Evolutionary conservation across 2,888 invertebrate species (phyloP), one percentile per base, ranked within the genome.

Genomic region (Heteropelma amictum): DNA sequence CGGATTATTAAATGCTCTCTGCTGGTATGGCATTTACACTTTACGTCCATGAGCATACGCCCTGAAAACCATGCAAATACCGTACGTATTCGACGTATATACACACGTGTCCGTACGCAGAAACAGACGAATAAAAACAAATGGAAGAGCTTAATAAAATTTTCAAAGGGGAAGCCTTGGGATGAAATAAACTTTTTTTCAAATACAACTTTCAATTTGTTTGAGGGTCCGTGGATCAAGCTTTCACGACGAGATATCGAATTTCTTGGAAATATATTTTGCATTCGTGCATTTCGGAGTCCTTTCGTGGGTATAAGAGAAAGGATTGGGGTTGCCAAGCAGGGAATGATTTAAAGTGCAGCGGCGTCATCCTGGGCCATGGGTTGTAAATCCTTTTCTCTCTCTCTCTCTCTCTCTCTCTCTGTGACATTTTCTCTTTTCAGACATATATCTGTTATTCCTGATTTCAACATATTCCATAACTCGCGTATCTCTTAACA

Each of bases 351-450:
- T 33, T n/a, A n/a, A n/a, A n/a, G n/a, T n/a, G n/a, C n/a, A n/a
- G n/a, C n/a, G n/a, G n/a, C n/a, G n/a, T n/a, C n/a, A 77, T 79
- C 80, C 79, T 78, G 79, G 79, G 79, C 79, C 81, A 79, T 78
- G 73, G 70, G 78, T 79, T 76, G 81, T 82, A 82, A 82, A 82
- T 82, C 72, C 74, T 47, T 64, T 40, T 58, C 63, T 14, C 56
- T 51, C 56, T 64, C 21, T 69, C 65, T 58, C 72, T 35, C 30
- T 60, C 51, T 53, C 60, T 54, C 72, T 65, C 53, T 45, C 17
- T 40, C 23, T 14, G 8, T 70, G 45, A 35, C 30, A 14, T 51
- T 30, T 17, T 45, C 26, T 45, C 65, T 21, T 28, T 47, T 21
- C 64, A 7, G 10, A 10, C 61, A 12, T 61, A 45, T 45, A 21